Evolutionary conservation across 2,888 invertebrate species (phyloP).

Genomic region (Dichetophora obliterata): DNA sequence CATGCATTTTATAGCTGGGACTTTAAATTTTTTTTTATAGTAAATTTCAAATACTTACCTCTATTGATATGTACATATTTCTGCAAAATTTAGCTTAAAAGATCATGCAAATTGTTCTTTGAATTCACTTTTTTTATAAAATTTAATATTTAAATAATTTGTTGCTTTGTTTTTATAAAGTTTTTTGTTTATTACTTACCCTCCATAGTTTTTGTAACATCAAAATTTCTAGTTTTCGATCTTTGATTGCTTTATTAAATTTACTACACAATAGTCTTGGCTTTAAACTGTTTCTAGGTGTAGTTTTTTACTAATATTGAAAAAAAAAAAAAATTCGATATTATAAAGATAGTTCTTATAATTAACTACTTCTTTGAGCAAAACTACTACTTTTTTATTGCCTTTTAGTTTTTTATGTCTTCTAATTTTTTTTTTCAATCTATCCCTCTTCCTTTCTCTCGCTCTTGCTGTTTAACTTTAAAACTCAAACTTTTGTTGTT

Average conservation of each 20-base stretch:
- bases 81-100: too few relatives aligned
- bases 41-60: neutral
- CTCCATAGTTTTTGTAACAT: neutral
- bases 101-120: too few relatives aligned
- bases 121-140: neutral
- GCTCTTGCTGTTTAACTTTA: slow-evolving; percentile 11
- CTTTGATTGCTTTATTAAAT: too few relatives aligned
- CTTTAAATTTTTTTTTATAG: neutral
- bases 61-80: too few relatives aligned
- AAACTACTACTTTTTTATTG: neutral
- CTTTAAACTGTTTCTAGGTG: neutral
- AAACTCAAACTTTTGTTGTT: slow-evolving; percentile 40
- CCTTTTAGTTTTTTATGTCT: slow-evolving; percentile 32
- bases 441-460: slow-evolving; percentile 38
- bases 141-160: neutral
- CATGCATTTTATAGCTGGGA: neutral
- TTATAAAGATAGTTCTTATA: neutral
- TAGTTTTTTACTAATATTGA: neutral
- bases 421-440: slow-evolving; percentile 27
- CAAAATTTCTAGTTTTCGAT: too few relatives aligned
- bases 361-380: neutral
- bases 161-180: neutral
- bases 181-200: neutral
- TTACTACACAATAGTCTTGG: too few relatives aligned
- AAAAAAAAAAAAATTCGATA: neutral